These are phyloP conservation scores for Anas capensis DNA, from an alignment of 2,797 vertebrate species.

Conservation along the genomic window DNA sequence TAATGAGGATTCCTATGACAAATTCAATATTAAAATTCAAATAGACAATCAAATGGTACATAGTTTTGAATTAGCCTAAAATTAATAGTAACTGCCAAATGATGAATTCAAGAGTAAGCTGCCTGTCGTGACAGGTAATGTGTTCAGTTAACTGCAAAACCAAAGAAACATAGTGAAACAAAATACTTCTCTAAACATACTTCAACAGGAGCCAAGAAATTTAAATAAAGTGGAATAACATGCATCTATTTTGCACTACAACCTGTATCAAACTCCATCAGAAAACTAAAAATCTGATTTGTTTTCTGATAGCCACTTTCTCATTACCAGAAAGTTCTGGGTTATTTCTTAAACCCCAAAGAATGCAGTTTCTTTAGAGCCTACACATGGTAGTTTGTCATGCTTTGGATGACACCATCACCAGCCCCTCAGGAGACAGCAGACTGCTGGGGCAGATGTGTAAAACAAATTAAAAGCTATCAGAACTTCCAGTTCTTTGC, in stretches of 20 bases:
- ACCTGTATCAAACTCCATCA: background rate
- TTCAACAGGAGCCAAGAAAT: background rate
- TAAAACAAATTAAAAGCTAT: background rate
- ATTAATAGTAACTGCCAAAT: background rate
- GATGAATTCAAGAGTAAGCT: slow-evolving; percentile 2
- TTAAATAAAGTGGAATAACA: background rate
- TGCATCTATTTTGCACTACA: background rate
- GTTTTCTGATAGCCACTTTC: background rate
- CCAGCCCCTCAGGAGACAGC: background rate
- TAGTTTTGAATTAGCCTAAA: slow-evolving; percentile 6
- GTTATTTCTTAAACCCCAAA: background rate
- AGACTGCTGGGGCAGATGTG: background rate
- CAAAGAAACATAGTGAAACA: background rate
- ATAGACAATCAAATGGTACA: background rate
- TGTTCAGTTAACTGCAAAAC: background rate
- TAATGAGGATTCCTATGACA: slow-evolving; percentile 11
- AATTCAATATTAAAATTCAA: slow-evolving; percentile 11
- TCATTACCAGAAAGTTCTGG: background rate
- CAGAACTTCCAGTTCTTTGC: background rate
- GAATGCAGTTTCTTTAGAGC: background rate
- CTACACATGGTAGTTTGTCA: background rate
- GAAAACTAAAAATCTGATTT: background rate
- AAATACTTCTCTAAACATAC: background rate
- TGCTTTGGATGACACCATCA: background rate
- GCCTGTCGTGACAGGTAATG: background rate